Conservation (phyloP, 2,113 vertebrate species). For the Aphyosemion australe region DNA sequence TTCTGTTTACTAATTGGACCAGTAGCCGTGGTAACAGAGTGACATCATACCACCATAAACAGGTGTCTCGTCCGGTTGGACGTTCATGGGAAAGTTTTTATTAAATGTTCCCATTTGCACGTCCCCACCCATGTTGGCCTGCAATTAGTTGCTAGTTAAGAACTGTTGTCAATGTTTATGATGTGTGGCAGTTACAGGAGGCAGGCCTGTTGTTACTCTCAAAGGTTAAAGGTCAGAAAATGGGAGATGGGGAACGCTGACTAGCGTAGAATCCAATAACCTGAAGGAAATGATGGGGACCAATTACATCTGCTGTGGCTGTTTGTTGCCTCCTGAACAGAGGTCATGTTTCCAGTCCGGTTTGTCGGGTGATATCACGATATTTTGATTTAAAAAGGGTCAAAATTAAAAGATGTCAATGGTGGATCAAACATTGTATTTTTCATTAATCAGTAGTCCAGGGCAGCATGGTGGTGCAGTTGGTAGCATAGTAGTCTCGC, state of each 20-base stretch:
- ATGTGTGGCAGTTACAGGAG: constrained; percentile 63
- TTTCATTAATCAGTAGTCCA: too few relatives aligned
- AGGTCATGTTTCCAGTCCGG: not conserved
- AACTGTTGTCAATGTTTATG: constrained; percentile 72
- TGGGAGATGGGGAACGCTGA: constrained; percentile 17
- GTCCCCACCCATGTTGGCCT: constrained; percentile 22
- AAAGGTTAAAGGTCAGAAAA: constrained; percentile 60
- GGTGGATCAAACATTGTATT: too few relatives aligned
- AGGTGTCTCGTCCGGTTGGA: constrained; percentile 69
- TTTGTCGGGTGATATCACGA: constrained; percentile 1
- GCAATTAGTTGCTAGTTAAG: constrained; percentile 66
- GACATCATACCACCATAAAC: constrained; percentile 73
- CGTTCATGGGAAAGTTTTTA: constrained; percentile 67
- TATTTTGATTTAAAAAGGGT: constrained; percentile 1
- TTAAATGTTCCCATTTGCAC: constrained; percentile 40
- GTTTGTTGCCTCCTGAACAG: constrained; percentile 11
- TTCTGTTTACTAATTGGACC: constrained; percentile 69
- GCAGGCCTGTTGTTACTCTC: constrained; percentile 46
- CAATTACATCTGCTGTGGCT: constrained; percentile 25
- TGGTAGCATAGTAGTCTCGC: too few relatives aligned
- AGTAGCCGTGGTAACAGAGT: constrained; percentile 64
- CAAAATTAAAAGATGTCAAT: not conserved
- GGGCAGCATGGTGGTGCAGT: too few relatives aligned
- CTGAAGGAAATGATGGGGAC: constrained; percentile 51
- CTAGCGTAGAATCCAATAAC: constrained; percentile 45